phyloP scores from a whole-genome alignment of 1,140 invertebrate species.

The Heliconius hermathena region DNA sequence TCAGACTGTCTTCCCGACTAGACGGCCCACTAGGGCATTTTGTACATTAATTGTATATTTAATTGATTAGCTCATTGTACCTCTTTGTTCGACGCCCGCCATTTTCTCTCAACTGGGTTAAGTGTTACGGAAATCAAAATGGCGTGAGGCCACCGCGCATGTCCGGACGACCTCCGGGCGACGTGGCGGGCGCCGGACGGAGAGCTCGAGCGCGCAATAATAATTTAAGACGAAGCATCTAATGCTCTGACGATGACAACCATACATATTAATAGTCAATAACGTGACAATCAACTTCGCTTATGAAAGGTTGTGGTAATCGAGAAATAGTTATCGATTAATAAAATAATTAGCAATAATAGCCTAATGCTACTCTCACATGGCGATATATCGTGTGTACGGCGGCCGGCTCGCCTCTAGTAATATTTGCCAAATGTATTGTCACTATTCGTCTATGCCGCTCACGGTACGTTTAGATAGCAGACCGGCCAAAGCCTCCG shows the following conservation, averaged over 20 bases:
- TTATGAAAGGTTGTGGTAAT: slow-evolving; percentile 82
- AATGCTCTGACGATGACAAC: slow-evolving; percentile 65
- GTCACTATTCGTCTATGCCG: slow-evolving; percentile 47
- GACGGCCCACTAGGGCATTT: slow-evolving; percentile 56
- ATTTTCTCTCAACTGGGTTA: slow-evolving; percentile 68
- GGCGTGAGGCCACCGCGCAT: slow-evolving; percentile 55
- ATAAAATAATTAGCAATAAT: slow-evolving; percentile 80
- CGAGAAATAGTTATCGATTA: slow-evolving; percentile 79
- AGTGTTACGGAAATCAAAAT: slow-evolving; percentile 76
- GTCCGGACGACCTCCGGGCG: slow-evolving; percentile 49
- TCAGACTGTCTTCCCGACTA: slow-evolving; percentile 66
- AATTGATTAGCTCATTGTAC: slow-evolving; percentile 60
- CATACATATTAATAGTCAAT: slow-evolving; percentile 79
- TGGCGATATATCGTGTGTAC: slow-evolving; percentile 67
- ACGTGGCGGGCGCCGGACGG: slow-evolving; percentile 59
- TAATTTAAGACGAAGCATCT: slow-evolving; percentile 67
- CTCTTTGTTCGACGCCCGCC: slow-evolving; percentile 64
- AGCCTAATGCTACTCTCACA: slow-evolving; percentile 76
- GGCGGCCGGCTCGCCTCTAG: slow-evolving; percentile 51
- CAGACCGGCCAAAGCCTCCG: slow-evolving; percentile 48
- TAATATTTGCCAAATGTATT: slow-evolving; percentile 62
- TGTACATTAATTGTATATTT: slow-evolving; percentile 67
- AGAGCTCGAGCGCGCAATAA: slow-evolving; percentile 64
- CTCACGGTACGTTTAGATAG: slow-evolving; percentile 38
- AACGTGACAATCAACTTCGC: slow-evolving; percentile 79